Percentiles rank a stretch among this genome's conserved stretches.
Conservation (phyloP, 2,888 invertebrate genomes). For the Synanthedon andrenaeformis region DNA sequence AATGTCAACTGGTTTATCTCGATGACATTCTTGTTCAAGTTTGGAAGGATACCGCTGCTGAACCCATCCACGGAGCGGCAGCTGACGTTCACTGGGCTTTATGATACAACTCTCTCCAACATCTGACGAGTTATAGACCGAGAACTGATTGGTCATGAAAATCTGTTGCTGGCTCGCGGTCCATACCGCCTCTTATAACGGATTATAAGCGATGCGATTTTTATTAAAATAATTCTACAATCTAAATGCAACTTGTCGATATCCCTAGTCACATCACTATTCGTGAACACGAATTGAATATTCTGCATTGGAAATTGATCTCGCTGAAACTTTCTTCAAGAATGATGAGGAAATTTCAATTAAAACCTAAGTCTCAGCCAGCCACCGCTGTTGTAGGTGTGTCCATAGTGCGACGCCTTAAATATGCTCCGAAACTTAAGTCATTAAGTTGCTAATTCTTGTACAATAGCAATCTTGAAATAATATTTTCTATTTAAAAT, state of each 20-base stretch:
- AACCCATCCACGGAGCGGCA: too few species aligned
- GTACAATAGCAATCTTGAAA: not conserved
- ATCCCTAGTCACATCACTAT: constrained; percentile 14
- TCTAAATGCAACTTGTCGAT: constrained; percentile 1
- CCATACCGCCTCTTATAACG: too few species aligned
- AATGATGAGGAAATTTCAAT: constrained; percentile 47
- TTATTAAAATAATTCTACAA: too few species aligned
- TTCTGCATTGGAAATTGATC: constrained; percentile 57
- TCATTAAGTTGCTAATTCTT: not conserved
- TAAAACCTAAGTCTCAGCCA: constrained; percentile 30
- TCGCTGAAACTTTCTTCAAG: constrained; percentile 22
- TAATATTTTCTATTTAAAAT: not conserved
- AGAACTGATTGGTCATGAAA: too few species aligned
- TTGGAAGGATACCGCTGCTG: too few species aligned
- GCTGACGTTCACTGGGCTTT: too few species aligned
- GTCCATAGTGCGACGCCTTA: constrained; percentile 20
- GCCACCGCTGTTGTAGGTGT: constrained; percentile 10
- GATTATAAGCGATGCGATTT: too few species aligned
- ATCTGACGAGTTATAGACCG: too few species aligned
- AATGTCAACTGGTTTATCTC: too few species aligned
- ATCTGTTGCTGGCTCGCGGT: too few species aligned
- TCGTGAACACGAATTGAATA: constrained; percentile 34
- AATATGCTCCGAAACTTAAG: constrained; percentile 17
- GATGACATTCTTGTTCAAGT: too few species aligned
- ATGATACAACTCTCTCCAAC: too few species aligned